A percentile compares a stretch with the other conserved stretches of the same genome.
phyloP scores from a whole-genome alignment of 2,888 invertebrate genomes.

The Acanthosepion esculentum region DNA sequence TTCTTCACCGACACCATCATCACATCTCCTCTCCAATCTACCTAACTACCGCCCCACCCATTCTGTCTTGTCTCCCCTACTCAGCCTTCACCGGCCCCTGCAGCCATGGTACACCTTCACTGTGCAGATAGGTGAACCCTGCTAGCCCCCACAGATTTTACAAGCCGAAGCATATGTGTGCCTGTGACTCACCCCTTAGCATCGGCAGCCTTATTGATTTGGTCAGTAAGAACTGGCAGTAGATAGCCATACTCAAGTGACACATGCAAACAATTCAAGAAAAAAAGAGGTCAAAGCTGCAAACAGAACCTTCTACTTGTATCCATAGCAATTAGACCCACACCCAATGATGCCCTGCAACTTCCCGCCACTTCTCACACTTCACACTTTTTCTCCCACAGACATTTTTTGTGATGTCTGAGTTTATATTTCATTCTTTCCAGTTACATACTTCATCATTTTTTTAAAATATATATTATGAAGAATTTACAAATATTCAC shows the following conservation, averaged over 20 bases:
- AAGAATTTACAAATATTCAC: no score
- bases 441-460: neutral
- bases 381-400: neutral
- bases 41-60: neutral
- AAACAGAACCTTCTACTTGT: neutral
- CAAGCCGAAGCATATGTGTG: neutral
- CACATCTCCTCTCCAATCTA: neutral
- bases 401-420: neutral
- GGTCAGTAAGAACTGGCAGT: neutral
- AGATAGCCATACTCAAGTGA: neutral
- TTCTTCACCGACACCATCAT: conserved; percentile 11
- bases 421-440: neutral
- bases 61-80: neutral
- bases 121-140: conserved; percentile 25
- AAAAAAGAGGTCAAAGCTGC: neutral
- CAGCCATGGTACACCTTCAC: conserved; percentile 33
- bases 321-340: conserved; percentile 8
- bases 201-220: conserved; percentile 33
- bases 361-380: neutral
- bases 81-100: neutral
- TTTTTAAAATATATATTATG: no score
- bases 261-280: conserved; percentile 21
- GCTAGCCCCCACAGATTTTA: conserved; percentile 8
- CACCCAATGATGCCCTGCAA: neutral
- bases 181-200: conserved; percentile 12